Base-by-base conservation (phyloP, 2,797 vertebrate genomes). In the Uromys caudimaculatus region DNA sequence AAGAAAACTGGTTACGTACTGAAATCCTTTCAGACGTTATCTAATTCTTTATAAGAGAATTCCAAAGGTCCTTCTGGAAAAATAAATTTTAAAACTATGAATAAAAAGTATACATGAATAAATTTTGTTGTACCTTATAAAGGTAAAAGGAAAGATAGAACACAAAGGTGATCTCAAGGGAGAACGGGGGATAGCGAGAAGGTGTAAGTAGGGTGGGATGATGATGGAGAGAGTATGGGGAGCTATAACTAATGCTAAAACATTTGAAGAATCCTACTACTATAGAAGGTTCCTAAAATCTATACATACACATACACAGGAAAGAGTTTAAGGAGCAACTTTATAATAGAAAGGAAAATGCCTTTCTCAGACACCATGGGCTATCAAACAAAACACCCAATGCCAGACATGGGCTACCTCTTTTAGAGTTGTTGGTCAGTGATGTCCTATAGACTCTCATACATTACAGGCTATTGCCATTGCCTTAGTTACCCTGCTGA, bases 1-100 rank as follows among this genome's bases (percentile, higher is more conserved):
- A 93, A 95, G 67, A 91, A 88, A 69, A 73, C 29, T 13, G 44
- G 16, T 41, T 5, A 10, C 54, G 6, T 35, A 78, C 29, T 78
- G 71, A 92, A 94, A 81, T 89, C 12, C 13, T 83, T 93, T 84
- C 69, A 54, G 35, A 90, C 23, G 50, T 82, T 87, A 29, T 19
- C 27, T 69, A 90, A 78, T 75, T 88, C 13, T 23, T 77, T 64
- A 29, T 0, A 93, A 96, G 79, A 19, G 21, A 95, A 50, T 69
- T 50, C 14, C 50, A 27, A 47, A 24, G 13, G 13, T 21, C n/a
- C 14, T 81, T 76, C 77, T 21, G 23, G 27, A 58, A 81, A 91
- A 78, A 38, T 27, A 32, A 67, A 47, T n/a, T 19, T 64, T 64
- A 44, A 91, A 44, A 60, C 12, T 73, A 19, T 62, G 13, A 91